Percentiles rank a stretch among this genome's conserved stretches.
phyloP scores from a whole-genome alignment of 53 echinoderm and acorn worm genomes.

The Mesocentrotus franciscanus region DNA sequence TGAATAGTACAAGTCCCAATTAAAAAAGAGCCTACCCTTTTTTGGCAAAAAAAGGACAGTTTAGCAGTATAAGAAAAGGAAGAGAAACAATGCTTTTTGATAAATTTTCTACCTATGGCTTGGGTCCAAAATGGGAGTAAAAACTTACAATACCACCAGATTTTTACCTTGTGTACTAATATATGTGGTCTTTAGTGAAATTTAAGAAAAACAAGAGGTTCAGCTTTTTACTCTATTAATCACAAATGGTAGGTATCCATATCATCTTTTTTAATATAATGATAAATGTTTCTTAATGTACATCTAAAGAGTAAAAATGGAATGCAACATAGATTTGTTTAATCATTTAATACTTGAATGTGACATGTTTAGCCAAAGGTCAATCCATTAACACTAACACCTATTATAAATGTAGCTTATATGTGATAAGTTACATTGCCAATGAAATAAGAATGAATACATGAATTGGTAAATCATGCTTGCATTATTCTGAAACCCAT shows the following conservation, averaged over 20 bases:
- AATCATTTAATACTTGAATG: background rate
- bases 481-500: background rate
- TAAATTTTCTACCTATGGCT: background rate
- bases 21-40: background rate
- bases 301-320: background rate
- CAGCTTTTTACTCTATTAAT: background rate
- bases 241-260: background rate
- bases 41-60: background rate
- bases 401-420: background rate
- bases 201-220: background rate
- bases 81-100: background rate
- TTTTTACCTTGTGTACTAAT: background rate
- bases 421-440: background rate
- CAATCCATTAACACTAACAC: background rate
- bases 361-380: background rate
- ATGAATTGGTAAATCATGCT: background rate
- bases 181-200: background rate
- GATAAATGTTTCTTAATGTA: background rate
- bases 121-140: background rate
- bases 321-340: background rate
- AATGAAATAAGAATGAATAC: background rate
- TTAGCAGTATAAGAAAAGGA: background rate
- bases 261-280: background rate
- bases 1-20: background rate
- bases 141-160: background rate